Percentiles rank a stretch among this genome's conserved stretches.
These are phyloP conservation scores for Cloeon dipterum DNA, from an alignment of 2,888 invertebrate genomes.

Conservation along the genomic window DNA sequence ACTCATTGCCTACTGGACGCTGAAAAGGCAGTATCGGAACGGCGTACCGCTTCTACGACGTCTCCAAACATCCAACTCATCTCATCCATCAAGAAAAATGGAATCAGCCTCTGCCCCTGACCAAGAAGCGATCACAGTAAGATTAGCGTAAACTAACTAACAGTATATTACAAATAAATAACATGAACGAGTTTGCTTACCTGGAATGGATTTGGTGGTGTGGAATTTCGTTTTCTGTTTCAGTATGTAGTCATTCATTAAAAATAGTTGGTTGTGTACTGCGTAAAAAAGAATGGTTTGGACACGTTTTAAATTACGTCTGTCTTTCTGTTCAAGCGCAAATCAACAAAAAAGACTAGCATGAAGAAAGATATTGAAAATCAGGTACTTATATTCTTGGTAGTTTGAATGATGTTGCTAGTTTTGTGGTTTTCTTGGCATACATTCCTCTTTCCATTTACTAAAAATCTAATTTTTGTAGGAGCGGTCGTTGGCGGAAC, in stretches of 20 bases:
- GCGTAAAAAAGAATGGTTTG: no score
- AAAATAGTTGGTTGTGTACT: no score
- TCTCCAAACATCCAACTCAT: constrained; percentile 33
- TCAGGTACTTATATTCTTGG: not conserved
- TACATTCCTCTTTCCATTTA: not conserved
- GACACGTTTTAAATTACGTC: not conserved
- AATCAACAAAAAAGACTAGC: no score
- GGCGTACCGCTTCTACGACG: constrained; percentile 84
- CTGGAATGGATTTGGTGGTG: no score
- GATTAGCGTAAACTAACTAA: no score
- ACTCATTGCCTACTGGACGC: constrained; percentile 88
- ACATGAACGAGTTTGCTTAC: no score
- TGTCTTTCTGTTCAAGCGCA: not conserved
- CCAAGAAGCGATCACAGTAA: no score
- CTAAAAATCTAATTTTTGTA: constrained; percentile 10
- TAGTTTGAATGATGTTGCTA: not conserved
- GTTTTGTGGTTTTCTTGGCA: not conserved
- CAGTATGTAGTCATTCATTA: no score
- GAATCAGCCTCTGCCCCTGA: no score
- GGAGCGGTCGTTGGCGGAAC: constrained; percentile 47
- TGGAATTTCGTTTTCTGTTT: no score
- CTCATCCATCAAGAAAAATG: not conserved
- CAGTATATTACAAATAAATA: no score
- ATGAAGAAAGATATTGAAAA: no score
- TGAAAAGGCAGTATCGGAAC: constrained; percentile 83